Conservation (phyloP, 2,797 vertebrate genomes). For the Spondyliosoma cantharus region DNA sequence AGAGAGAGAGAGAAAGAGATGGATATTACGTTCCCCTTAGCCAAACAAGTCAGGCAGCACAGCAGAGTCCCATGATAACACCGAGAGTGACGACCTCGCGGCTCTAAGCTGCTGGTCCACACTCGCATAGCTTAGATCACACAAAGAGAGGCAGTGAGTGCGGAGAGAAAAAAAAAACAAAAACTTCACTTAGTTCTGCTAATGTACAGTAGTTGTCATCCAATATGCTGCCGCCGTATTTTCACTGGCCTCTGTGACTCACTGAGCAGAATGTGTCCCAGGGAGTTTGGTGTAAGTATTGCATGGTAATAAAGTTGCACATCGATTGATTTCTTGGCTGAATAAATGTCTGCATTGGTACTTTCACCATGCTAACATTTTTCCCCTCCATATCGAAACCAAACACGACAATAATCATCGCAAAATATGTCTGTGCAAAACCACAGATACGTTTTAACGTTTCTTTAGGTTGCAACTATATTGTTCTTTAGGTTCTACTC, state of each 20-base stretch:
- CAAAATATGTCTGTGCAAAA: too few relatives aligned
- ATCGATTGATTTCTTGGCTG: background rate
- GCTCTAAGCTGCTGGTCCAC: slow-evolving; percentile 38
- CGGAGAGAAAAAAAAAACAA: background rate
- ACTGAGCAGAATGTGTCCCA: background rate
- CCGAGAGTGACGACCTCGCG: slow-evolving; percentile 44
- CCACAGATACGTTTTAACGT: too few relatives aligned
- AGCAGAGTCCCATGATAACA: slow-evolving; percentile 53
- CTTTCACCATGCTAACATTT: background rate
- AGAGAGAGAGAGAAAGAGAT: slow-evolving; percentile 1
- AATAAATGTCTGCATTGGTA: background rate
- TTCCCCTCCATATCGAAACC: background rate
- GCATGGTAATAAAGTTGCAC: too few relatives aligned
- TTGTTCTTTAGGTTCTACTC: too few relatives aligned
- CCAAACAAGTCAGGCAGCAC: slow-evolving; percentile 53
- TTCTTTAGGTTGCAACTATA: too few relatives aligned
- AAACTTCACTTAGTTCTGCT: background rate
- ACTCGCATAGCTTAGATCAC: slow-evolving; percentile 38
- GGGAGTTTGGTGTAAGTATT: background rate
- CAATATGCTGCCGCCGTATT: background rate
- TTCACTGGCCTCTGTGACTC: background rate
- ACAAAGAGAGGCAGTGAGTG: slow-evolving; percentile 13
- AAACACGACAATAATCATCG: too few relatives aligned
- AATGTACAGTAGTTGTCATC: background rate
- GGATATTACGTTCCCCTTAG: slow-evolving; percentile 50